Conservation (phyloP, 2,888 invertebrate species). For the Strigamia maritima region DNA sequence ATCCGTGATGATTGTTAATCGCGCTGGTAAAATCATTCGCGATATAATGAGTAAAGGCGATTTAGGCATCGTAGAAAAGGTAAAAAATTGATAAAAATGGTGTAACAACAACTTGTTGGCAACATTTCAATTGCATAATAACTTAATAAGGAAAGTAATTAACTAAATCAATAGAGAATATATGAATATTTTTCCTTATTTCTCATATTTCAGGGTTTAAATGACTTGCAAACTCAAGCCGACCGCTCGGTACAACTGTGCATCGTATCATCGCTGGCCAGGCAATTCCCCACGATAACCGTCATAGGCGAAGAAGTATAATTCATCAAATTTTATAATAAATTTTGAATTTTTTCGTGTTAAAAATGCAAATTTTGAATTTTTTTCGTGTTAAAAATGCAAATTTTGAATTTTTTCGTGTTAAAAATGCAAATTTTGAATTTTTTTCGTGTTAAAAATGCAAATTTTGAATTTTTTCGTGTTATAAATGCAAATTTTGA, state of each 20-base stretch:
- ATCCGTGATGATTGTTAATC: conserved; percentile 72
- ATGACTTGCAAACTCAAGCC: conserved; percentile 97
- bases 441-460: too few relatives aligned
- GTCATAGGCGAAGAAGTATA: conserved; percentile 84
- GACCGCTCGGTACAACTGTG: conserved; percentile 92
- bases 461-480: too few relatives aligned
- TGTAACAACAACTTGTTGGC: too few relatives aligned
- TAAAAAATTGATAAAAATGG: conserved; percentile 49
- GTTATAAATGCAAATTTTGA: too few relatives aligned
- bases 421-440: too few relatives aligned
- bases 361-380: too few relatives aligned
- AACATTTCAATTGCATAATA: neutral
- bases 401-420: too few relatives aligned
- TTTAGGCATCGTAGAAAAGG: conserved; percentile 88
- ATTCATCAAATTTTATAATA: too few relatives aligned
- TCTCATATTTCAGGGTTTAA: conserved; percentile 65
- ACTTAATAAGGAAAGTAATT: neutral
- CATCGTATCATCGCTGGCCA: conserved; percentile 80
- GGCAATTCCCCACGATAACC: conserved; percentile 75
- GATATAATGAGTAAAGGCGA: conserved; percentile 87
- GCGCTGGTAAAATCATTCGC: conserved; percentile 84
- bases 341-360: too few relatives aligned
- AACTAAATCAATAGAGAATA: neutral
- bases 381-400: too few relatives aligned
- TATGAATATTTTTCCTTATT: neutral